phyloP scores from a whole-genome alignment of 1,140 invertebrate genomes.

The Ptiloglossa arizonensis region DNA sequence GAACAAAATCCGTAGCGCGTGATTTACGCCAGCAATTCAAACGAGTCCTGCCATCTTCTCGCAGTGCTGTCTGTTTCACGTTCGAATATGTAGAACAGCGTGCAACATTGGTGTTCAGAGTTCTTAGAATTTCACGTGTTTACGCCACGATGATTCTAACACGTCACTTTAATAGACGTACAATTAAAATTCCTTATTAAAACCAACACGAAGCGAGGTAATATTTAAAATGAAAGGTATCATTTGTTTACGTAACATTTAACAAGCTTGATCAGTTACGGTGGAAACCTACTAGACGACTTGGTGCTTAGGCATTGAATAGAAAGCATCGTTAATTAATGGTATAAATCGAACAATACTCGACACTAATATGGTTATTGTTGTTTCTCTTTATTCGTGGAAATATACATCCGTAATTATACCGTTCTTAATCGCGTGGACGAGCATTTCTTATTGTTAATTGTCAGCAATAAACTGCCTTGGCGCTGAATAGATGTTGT shows the following conservation, averaged over 20 bases:
- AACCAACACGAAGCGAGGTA: too few relatives aligned
- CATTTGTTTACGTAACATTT: neutral
- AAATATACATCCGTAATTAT: neutral
- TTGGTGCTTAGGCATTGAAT: neutral
- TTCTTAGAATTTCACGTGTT: neutral
- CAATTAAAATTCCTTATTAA: neutral
- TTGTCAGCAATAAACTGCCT: constrained; percentile 19
- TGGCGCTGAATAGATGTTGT: neutral
- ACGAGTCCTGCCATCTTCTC: neutral
- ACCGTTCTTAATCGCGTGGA: neutral
- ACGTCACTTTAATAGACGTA: neutral
- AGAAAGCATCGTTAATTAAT: constrained; percentile 11
- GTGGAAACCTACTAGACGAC: neutral
- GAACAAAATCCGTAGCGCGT: neutral
- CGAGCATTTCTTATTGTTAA: constrained; percentile 13
- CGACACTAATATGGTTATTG: neutral
- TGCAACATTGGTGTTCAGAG: neutral
- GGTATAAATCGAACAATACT: constrained; percentile 1
- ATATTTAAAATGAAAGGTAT: too few relatives aligned
- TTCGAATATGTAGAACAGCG: neutral
- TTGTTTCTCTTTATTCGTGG: constrained; percentile 1
- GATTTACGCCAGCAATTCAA: constrained; percentile 1
- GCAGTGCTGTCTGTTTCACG: neutral
- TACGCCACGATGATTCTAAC: neutral
- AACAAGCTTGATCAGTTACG: neutral